Evolutionary conservation across 2,797 vertebrate genomes (phyloP).

Genomic region (Hyperoplus immaculatus): DNA sequence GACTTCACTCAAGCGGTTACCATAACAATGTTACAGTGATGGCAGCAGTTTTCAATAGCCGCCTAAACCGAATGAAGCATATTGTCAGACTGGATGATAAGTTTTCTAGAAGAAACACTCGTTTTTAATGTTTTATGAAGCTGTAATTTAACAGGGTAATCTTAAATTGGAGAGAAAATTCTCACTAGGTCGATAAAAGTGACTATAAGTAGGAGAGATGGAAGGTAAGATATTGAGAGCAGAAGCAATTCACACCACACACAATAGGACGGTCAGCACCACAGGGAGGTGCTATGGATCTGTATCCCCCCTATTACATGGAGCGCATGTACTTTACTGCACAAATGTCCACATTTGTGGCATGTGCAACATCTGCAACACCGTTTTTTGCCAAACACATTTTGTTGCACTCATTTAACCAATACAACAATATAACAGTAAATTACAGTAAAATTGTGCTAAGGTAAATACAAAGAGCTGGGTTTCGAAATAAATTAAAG

Average conservation of each 20-base stretch:
- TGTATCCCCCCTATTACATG: constrained; percentile 72
- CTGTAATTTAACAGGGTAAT: constrained; percentile 74
- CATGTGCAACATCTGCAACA: constrained; percentile 43
- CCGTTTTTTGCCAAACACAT: constrained; percentile 19
- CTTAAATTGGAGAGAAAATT: constrained; percentile 72
- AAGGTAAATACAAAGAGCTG: not conserved
- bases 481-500: not conserved
- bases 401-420: constrained; percentile 19
- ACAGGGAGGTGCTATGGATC: constrained; percentile 86
- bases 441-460: not conserved
- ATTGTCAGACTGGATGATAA: constrained; percentile 78
- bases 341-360: constrained; percentile 52
- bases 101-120: constrained; percentile 71
- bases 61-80: constrained; percentile 80
- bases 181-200: constrained; percentile 74
- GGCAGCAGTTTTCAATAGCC: constrained; percentile 80
- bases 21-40: constrained; percentile 84
- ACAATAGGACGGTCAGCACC: constrained; percentile 80
- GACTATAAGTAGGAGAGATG: constrained; percentile 67
- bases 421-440: not conserved
- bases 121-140: constrained; percentile 77
- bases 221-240: constrained; percentile 73
- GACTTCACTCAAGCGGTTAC: constrained; percentile 84
- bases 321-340: constrained; percentile 53
- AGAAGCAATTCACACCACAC: constrained; percentile 66